Conservation (phyloP, 2,888 invertebrate genomes). For the Melanchra persicariae region DNA sequence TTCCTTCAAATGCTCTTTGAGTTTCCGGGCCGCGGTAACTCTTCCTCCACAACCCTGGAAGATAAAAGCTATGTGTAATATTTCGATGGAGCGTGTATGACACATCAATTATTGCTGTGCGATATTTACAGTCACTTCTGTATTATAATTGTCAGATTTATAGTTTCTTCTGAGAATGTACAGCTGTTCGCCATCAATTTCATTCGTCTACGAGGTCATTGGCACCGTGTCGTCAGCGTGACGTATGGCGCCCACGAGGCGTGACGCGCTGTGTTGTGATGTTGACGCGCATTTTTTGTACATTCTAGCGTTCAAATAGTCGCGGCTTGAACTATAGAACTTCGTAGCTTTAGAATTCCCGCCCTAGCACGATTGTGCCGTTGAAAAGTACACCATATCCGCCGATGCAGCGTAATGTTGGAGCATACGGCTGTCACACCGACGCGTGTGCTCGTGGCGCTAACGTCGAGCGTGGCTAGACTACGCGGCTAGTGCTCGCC, state of each 20-base stretch:
- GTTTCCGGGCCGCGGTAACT: no score
- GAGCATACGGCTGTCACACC: slow-evolving; percentile 10
- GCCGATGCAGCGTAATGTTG: slow-evolving; percentile 22
- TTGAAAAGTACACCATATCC: slow-evolving; percentile 14
- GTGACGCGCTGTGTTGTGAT: slow-evolving; percentile 3
- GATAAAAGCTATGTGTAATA: neutral
- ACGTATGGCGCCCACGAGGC: neutral
- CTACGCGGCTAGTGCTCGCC: slow-evolving; percentile 38
- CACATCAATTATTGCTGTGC: neutral
- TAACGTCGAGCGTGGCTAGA: slow-evolving; percentile 34
- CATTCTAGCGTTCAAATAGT: neutral
- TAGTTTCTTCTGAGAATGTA: neutral
- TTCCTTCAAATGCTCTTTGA: no score
- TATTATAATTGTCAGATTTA: neutral
- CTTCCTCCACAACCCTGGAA: no score
- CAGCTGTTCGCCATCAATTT: neutral
- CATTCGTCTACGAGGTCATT: slow-evolving; percentile 4
- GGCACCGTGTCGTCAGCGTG: slow-evolving; percentile 22
- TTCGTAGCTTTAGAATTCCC: no score
- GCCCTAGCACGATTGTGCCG: neutral
- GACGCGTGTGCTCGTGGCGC: slow-evolving; percentile 1
- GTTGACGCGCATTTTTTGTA: neutral
- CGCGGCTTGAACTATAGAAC: neutral
- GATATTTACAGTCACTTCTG: neutral
- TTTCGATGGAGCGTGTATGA: neutral